Base-by-base conservation (phyloP, 2,113 vertebrate species). In the Merops nubicus region DNA sequence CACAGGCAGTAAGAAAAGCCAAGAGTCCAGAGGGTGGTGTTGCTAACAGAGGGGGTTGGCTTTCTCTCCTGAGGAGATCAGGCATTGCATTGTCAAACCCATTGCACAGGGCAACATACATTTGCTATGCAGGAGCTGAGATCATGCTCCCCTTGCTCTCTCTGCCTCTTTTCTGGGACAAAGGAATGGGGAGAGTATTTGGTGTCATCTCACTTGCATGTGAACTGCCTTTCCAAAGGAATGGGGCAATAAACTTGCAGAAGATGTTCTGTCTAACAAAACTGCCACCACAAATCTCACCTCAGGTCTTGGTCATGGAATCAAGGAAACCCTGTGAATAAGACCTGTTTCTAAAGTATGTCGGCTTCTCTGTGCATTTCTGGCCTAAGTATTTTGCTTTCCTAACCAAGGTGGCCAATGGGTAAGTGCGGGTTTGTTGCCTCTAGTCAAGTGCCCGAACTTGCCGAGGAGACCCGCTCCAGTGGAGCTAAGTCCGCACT, bases 21-120 rank as follows among this genome's bases (percentile, higher is more conserved):
- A 5, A 60, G 31, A 7, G 33, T 50, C 56, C 70, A 26, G 54
- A 70, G 8, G 29, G 34, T 3, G 3, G 22, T 43, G 33, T 70
- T 63, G 45, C 56, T 51, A 20, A 40, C 51, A 2, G 21, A 0
- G 3, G 22, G 19, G 14, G 8, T 18, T 91, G 65, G 23, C 31
- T 76, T 83, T 68, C 70, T 53, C 75, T 63, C 1, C 47, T 42
- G 36, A 34, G 33, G 31, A 56, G 54, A 56, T 13, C 38, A 78
- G 64, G 54, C 33, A 78, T 9, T 13, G 33, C 33, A 34, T 56
- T 33, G 53, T 56, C 54, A 34, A 59, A 90, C 12, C 13, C 40
- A 13, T 13, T 42, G 43, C 64, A 65, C 7, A 4, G 38, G 15
- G 36, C 50, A 68, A 29, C 1, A 1, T 12, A 51, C 0, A 0